phyloP scores from a whole-genome alignment of 1,140 invertebrate genomes.

The Drosophila bocki region DNA sequence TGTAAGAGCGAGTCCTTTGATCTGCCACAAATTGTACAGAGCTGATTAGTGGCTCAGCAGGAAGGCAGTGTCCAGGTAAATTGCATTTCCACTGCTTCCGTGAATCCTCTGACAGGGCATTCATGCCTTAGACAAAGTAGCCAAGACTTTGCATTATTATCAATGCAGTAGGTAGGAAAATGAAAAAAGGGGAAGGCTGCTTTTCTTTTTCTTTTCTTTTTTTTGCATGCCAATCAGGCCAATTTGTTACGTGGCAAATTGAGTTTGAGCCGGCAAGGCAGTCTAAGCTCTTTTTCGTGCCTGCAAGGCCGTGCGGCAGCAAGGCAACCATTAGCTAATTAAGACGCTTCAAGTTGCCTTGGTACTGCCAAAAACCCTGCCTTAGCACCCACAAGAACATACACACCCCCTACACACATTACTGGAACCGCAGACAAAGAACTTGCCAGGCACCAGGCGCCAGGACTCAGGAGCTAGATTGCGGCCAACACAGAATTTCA shows the following conservation, averaged over 20 bases:
- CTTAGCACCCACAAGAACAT: conserved; percentile 10
- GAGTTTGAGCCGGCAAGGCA: conserved; percentile 37
- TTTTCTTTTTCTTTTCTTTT: background rate
- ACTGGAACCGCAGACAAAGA: conserved; percentile 45
- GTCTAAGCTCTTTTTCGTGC: conserved; percentile 55
- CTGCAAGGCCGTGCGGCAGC: conserved; percentile 33
- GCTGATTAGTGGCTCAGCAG: conserved; percentile 20
- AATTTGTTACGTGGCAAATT: conserved; percentile 65
- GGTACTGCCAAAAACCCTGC: conserved; percentile 9
- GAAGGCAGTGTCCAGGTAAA: conserved; percentile 14
- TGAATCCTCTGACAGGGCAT: conserved; percentile 10
- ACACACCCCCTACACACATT: no score
- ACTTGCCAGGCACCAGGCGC: conserved; percentile 15
- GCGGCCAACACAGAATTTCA: conserved; percentile 30
- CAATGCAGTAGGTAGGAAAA: conserved; percentile 28
- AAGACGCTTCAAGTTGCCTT: conserved; percentile 46
- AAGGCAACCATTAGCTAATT: conserved; percentile 74
- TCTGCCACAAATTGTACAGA: conserved; percentile 25
- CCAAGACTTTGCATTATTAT: conserved; percentile 23
- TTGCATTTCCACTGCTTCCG: conserved; percentile 30
- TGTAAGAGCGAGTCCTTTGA: background rate
- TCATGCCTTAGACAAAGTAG: conserved; percentile 15
- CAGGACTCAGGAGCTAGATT: conserved; percentile 24
- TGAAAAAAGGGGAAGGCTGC: conserved; percentile 5
- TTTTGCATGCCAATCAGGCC: conserved; percentile 68